A percentile compares a stretch with the other conserved stretches of the same genome.
Conservation (phyloP, 2,797 vertebrate species). For the Paratrypauchen microcephalus region DNA sequence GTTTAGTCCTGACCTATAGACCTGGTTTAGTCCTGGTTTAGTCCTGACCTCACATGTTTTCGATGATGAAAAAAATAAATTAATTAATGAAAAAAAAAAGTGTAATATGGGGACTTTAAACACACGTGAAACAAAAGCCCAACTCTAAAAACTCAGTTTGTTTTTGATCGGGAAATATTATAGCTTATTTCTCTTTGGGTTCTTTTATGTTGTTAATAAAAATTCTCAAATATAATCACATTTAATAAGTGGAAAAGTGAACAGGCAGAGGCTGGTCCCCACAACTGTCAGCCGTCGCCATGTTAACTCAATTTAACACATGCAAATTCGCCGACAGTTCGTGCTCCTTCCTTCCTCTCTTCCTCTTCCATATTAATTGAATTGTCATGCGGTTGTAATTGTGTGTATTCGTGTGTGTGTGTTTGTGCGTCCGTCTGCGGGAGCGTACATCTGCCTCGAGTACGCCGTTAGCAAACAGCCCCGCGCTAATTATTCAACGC, state of each 20-base stretch:
- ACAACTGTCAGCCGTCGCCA: neutral
- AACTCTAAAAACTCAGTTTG: no score
- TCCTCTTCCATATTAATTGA: conserved; percentile 5
- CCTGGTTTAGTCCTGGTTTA: no score
- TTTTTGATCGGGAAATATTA: neutral
- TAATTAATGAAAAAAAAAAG: no score
- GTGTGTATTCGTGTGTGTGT: neutral
- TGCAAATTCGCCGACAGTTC: neutral
- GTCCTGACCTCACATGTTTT: no score
- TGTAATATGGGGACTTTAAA: no score
- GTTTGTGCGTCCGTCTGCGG: neutral
- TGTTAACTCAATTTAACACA: neutral
- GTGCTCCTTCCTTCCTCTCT: neutral
- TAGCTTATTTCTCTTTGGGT: neutral
- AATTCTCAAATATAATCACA: neutral
- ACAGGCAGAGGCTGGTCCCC: neutral
- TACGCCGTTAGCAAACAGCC: conserved; percentile 4
- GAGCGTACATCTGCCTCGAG: conserved; percentile 1
- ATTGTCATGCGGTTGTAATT: conserved; percentile 1
- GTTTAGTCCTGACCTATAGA: no score
- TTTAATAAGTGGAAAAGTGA: neutral
- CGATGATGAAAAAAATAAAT: no score
- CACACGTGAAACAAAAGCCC: neutral
- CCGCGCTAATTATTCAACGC: conserved; percentile 2
- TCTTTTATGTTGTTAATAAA: neutral